These are phyloP conservation scores for Drosophila setifemur DNA, from an alignment of 1,140 invertebrate genomes.

Conservation along the genomic window DNA sequence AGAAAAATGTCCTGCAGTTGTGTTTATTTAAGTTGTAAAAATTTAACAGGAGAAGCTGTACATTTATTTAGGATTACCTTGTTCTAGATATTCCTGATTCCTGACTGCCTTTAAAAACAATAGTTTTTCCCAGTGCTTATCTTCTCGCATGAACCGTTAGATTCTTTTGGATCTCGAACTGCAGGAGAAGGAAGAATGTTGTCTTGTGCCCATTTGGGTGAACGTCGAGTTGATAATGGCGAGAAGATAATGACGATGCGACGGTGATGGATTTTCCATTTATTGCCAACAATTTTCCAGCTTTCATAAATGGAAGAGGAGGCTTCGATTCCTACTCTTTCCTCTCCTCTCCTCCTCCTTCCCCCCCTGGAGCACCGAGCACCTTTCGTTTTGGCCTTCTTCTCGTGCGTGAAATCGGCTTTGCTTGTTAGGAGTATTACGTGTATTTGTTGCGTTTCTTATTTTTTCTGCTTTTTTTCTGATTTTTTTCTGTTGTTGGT, in stretches of 20 bases:
- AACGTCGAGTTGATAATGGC: slow-evolving; percentile 18
- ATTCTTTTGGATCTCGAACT: slow-evolving; percentile 12
- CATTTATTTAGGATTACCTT: too few relatives aligned
- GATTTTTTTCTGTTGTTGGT: too few relatives aligned
- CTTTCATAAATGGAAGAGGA: slow-evolving; percentile 52
- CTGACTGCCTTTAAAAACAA: background rate
- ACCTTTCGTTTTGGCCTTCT: background rate
- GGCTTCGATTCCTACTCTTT: background rate
- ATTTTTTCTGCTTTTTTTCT: slow-evolving; percentile 29
- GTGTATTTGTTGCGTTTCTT: slow-evolving; percentile 20
- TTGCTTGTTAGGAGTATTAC: slow-evolving; percentile 33
- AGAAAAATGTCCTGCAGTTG: too few relatives aligned
- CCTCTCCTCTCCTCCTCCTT: background rate
- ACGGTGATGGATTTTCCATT: slow-evolving; percentile 51
- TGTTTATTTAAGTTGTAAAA: background rate
- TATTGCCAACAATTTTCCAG: slow-evolving; percentile 64
- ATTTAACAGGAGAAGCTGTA: too few relatives aligned
- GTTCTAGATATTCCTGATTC: too few relatives aligned
- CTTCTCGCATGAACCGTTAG: slow-evolving; percentile 47
- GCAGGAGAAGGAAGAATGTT: slow-evolving; percentile 33
- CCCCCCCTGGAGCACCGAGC: too few relatives aligned
- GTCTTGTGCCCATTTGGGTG: slow-evolving; percentile 43
- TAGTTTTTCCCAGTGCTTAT: slow-evolving; percentile 8
- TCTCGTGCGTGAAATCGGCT: slow-evolving; percentile 70
- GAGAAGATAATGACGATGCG: slow-evolving; percentile 26